Evolutionary conservation across 1,140 invertebrate species (phyloP).

Genomic region (Phthorimaea operculella): DNA sequence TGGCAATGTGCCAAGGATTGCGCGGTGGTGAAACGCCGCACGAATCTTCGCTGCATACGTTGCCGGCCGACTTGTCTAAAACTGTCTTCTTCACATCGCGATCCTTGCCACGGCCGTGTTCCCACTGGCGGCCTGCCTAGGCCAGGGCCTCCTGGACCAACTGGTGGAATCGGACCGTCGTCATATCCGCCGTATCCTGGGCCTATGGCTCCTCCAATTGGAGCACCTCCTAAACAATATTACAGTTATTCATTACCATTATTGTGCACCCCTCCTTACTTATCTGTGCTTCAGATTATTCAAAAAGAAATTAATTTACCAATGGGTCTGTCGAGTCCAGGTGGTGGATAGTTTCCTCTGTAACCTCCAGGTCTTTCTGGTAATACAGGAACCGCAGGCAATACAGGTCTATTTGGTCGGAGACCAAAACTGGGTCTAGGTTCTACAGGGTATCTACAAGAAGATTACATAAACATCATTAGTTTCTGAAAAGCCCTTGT

Average conservation of each 20-base stretch:
- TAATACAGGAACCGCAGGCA: slow-evolving; percentile 2
- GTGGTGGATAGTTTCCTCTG: slow-evolving; percentile 45
- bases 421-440: slow-evolving; percentile 49
- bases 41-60: slow-evolving; percentile 81
- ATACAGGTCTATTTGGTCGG: slow-evolving; percentile 31
- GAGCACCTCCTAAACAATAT: slow-evolving; percentile 16
- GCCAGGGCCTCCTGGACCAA: slow-evolving; percentile 30
- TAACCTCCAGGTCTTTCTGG: slow-evolving; percentile 48
- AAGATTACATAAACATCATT: neutral
- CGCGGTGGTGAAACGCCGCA: slow-evolving; percentile 78
- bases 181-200: slow-evolving; percentile 43
- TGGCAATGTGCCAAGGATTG: slow-evolving; percentile 82
- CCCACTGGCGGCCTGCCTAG: slow-evolving; percentile 34
- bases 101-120: slow-evolving; percentile 52
- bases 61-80: slow-evolving; percentile 84
- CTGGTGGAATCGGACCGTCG: slow-evolving; percentile 43
- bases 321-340: slow-evolving; percentile 44
- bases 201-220: slow-evolving; percentile 13
- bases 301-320: slow-evolving; percentile 21
- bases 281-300: too few relatives aligned
- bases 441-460: slow-evolving; percentile 49
- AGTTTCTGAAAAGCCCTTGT: too few relatives aligned
- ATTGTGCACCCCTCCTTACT: too few relatives aligned
- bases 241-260: neutral
- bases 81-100: slow-evolving; percentile 80